Base-by-base conservation (phyloP, 1,140 invertebrate genomes). In the Magallana gigas region DNA sequence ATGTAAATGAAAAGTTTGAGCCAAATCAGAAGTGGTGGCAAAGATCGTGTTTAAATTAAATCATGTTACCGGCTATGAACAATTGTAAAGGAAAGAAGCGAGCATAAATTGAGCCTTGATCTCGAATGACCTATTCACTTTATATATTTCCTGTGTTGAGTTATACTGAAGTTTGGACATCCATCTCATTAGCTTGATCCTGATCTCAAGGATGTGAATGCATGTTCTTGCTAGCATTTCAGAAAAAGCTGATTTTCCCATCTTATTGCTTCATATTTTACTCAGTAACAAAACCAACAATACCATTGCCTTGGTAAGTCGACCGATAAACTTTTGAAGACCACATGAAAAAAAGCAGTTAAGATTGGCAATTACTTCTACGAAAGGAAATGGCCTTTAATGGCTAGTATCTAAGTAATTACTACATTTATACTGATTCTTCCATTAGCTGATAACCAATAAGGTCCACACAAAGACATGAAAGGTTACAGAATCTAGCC, bases 401-500 rank as follows among this genome's bases (percentile, higher is more conserved):
- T 76, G 23, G 18, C 36, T 48, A 48, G 36, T 76, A 9, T 76
- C 18, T 76, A 76, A 29, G 68, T 29, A 64, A 64, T 64, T 64
- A 64, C 23, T 4, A 48, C 68, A 76, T 18, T 36, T 71, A 23
- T 5, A 76, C 68, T 36, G 68, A 29, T 36, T 76, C 68, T 9
- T 29, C 11, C 68, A 76, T 76, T 76, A 76, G 68, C 8, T 1
- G 8, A 36, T 12, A 76, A 76, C 68, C 23, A 76, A 76, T 76
- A 76, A 76, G 18, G 23, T 76, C 68, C 23, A 76, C 68, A 76
- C 68, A 76, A 29, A 11, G 68, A 76, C 68, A 29, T 76, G 68
- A 76, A 76, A 76, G 68, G 68, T 76, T 76, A 76, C 29, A 76
- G 11, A 76, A 76, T 76, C 11, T 48, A 36, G 68, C 68, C 23